phyloP scores from a whole-genome alignment of 2,888 invertebrate genomes.

The Campoletis raptor region DNA sequence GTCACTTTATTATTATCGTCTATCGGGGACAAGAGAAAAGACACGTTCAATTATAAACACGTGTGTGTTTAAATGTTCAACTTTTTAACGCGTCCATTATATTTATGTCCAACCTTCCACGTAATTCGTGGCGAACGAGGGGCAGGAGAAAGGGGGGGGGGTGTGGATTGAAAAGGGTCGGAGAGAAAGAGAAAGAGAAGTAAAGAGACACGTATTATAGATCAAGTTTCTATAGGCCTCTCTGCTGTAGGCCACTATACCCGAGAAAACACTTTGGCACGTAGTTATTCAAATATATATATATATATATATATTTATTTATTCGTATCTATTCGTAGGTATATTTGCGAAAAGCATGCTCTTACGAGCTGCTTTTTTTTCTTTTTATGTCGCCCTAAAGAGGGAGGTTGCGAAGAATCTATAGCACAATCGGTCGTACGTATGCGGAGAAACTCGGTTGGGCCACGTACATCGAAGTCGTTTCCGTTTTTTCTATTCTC shows the following conservation, averaged over 20 bases:
- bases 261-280: constrained; percentile 36
- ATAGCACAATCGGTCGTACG: constrained; percentile 63
- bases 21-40: not conserved
- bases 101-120: constrained; percentile 56
- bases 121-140: constrained; percentile 47
- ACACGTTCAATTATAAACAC: not conserved
- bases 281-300: too few relatives aligned
- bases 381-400: not conserved
- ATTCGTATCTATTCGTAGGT: constrained; percentile 2
- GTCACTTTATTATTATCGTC: not conserved
- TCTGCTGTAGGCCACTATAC: constrained; percentile 54
- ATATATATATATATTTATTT: constrained; percentile 20
- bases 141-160: constrained; percentile 2
- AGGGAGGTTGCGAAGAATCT: constrained; percentile 4
- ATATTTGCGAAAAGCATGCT: constrained; percentile 19
- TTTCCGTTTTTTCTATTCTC: constrained; percentile 31
- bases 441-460: constrained; percentile 83
- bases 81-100: not conserved
- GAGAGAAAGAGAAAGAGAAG: constrained; percentile 1
- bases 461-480: constrained; percentile 81
- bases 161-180: not conserved
- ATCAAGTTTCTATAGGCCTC: constrained; percentile 54
- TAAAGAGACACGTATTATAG: constrained; percentile 44
- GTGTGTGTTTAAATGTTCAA: not conserved
- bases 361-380: constrained; percentile 1